phyloP scores from a whole-genome alignment of 1,140 invertebrate genomes.

The Pseudomyrmex cubaensis region DNA sequence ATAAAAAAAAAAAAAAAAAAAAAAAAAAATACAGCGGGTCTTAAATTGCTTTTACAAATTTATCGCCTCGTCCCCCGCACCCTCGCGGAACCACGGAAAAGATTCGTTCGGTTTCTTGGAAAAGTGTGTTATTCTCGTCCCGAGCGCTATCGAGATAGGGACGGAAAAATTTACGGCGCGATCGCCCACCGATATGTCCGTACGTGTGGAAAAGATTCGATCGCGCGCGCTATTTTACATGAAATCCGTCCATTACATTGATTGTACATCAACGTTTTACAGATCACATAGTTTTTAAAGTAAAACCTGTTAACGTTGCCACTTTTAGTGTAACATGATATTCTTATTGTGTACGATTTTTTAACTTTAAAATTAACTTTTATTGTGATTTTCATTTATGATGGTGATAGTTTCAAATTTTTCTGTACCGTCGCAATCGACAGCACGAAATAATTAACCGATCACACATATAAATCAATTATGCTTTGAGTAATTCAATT shows the following conservation, averaged over 20 bases:
- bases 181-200: conserved; percentile 60
- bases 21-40: conserved; percentile 54
- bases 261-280: conserved; percentile 9
- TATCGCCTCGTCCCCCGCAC: conserved; percentile 58
- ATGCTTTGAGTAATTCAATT: background rate
- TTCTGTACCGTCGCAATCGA: background rate
- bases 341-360: too few relatives aligned
- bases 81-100: conserved; percentile 47
- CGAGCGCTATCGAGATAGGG: conserved; percentile 62
- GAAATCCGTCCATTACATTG: conserved; percentile 27
- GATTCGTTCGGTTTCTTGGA: conserved; percentile 61
- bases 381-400: too few relatives aligned
- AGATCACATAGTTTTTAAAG: background rate
- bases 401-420: background rate
- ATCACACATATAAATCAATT: background rate
- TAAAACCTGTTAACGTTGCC: too few relatives aligned
- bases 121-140: conserved; percentile 58
- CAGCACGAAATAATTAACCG: background rate
- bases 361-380: too few relatives aligned
- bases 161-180: conserved; percentile 68
- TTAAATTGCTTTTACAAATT: conserved; percentile 77
- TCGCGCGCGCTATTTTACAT: conserved; percentile 47
- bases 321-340: too few relatives aligned
- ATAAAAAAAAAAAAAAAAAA: too few relatives aligned
- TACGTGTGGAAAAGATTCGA: conserved; percentile 48